Evolutionary conservation across 2,888 invertebrate genomes (phyloP), one percentile per base, ranked within the genome.

Genomic region (Ligdia adustata): DNA sequence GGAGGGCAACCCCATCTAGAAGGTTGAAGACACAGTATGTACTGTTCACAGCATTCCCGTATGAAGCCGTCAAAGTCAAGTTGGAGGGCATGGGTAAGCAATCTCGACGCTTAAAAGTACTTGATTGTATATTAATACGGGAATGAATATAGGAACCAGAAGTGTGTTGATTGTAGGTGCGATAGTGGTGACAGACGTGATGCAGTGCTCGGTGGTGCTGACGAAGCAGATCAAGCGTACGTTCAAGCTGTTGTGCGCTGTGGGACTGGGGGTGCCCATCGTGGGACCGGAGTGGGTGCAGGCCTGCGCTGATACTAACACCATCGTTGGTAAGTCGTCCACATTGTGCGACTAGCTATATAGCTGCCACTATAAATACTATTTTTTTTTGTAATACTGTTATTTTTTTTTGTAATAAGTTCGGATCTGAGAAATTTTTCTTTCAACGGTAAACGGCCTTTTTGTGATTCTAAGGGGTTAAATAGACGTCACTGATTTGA

Each of bases 251-350:
- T 71, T 93, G 9, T 85, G 91, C 14, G 93, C 92, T 0, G 81
- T 93, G 34, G 93, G 92, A 0, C 83, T 91, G 27, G 92, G 92
- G 29, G 85, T 88, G 66, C 93, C 93, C 0, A 91, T 94, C 22
- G 93, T 93, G 0, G 89, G 88, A 0, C 76, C 78, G 0, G 35
- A 37, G 33, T 89, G 90, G 90, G 80, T 90, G 22, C 82, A 85
- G 41, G 88, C 85, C 5, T 89, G 90, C 26, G 66, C 55, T 0
- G 81, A 86, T 29, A 68, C 64, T 4, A 75, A 73, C 14, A 69
- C 62, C 26, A 69, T 89, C 27, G 84, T 86, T 11, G 89, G 89
- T 89, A 27, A 2, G 27, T 27, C 2, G 27, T 4, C 27, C 6
- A 27, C 2, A 9, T 9, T 7, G 24, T 24, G 4, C n/a, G 9